Evolutionary conservation across 1,140 invertebrate species (phyloP), one percentile per base, ranked within the genome.

Genomic region (Meteorus sp.): DNA sequence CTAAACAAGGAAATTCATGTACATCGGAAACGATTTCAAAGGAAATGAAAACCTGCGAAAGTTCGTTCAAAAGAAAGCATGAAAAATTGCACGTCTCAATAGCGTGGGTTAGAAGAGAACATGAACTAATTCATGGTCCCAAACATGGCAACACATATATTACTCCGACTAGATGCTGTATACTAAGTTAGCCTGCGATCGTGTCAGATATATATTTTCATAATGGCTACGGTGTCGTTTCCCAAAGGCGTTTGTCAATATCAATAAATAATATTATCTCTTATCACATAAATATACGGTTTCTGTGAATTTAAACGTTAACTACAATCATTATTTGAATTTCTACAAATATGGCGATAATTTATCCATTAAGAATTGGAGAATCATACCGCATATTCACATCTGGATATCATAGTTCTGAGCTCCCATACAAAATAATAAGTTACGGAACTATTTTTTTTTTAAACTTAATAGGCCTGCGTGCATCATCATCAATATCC

Each of bases 121-220:
- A 75, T 75, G 75, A 69, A 39, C 5, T 66, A 45, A 67, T 71
- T 72, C 70, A 76, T 78, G 74, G 75, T 76, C 73, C 73, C 73
- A 52, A 68, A 62, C 43, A 70, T 63, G 62, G n/a, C n/a, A 60
- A 65, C 54, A 63, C 52, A 66, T 70, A 68, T 67, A 69, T 13
- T 73, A 52, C 64, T 70, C 64, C 67, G 70, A 76, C 74, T 75
- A 70, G 70, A 75, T 70, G 62, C 53, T 57, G 66, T 67, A 68
- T 57, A 65, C 59, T 71, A 65, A 70, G n/a, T 62, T 29, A 29
- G 27, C 13, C 15, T 39, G 8, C 43, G 17, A 61, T 68, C 61
- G 56, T 62, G 57, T 63, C 61, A 61, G 56, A 63, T n/a, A 68
- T 60, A 13, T n/a, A 7, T 3, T 8, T 7, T 39, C 35, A n/a